These are phyloP conservation scores for Scaptomyza flava DNA, from an alignment of 2,888 invertebrate species.

Conservation along the genomic window DNA sequence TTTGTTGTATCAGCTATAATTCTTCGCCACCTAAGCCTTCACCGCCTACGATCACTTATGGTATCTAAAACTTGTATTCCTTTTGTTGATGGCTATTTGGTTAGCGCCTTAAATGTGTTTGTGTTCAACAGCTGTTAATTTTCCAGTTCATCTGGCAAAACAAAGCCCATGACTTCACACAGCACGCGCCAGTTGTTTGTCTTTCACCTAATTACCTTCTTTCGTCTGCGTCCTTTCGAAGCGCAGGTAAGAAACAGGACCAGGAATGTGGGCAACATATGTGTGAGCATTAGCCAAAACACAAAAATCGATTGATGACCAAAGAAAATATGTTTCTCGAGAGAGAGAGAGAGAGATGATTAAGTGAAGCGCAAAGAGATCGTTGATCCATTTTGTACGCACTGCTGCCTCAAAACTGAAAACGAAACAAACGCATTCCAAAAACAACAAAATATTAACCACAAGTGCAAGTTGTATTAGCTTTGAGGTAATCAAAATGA, in stretches of 20 bases:
- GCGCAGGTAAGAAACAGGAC: constrained; percentile 4
- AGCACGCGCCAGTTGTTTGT: constrained; percentile 71
- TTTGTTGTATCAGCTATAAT: too few relatives aligned
- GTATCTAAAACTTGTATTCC: not conserved
- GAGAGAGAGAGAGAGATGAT: not conserved
- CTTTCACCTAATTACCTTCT: constrained; percentile 40
- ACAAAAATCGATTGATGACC: constrained; percentile 3
- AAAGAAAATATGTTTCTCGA: not conserved
- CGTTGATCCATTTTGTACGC: constrained; percentile 73
- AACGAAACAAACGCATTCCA: constrained; percentile 42
- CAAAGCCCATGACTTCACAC: constrained; percentile 25
- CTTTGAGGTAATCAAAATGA: constrained; percentile 69
- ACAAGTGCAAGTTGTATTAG: constrained; percentile 16
- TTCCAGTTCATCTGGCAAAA: constrained; percentile 17
- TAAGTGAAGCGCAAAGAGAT: constrained; percentile 63
- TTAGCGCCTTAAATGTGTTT: constrained; percentile 49
- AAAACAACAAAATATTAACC: not conserved
- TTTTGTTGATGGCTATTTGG: constrained; percentile 12
- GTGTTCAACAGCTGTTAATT: constrained; percentile 56
- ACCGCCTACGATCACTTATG: not conserved
- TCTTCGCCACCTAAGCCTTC: not conserved
- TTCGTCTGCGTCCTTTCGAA: constrained; percentile 10
- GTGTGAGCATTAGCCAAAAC: constrained; percentile 10
- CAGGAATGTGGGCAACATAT: constrained; percentile 29
- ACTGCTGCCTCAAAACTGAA: constrained; percentile 71